phyloP scores from a whole-genome alignment of 2,113 vertebrate genomes.

The Vanacampus margaritifer region DNA sequence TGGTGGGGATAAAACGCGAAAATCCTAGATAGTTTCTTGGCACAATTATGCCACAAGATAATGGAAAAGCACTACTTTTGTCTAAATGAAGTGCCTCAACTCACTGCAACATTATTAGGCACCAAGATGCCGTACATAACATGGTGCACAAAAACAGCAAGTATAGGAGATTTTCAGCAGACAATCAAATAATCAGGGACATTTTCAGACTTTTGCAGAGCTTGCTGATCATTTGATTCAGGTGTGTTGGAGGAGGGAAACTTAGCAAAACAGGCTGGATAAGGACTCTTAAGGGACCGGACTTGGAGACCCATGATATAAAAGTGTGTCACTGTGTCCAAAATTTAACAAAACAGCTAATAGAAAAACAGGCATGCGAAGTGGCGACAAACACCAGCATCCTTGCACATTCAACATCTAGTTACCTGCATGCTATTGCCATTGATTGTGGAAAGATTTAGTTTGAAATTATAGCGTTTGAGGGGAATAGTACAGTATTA shows the following conservation, averaged over 20 bases:
- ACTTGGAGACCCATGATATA: too few species aligned
- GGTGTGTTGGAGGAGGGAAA: too few species aligned
- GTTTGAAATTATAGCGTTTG: neutral
- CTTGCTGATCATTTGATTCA: too few species aligned
- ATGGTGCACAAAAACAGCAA: neutral
- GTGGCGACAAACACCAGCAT: neutral
- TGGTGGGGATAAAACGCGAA: too few species aligned
- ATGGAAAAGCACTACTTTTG: neutral
- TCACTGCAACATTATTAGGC: neutral
- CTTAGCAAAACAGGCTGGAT: too few species aligned
- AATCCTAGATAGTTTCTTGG: too few species aligned
- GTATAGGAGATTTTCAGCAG: too few species aligned
- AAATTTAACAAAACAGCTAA: neutral
- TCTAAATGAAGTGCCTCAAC: neutral
- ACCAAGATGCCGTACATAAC: neutral
- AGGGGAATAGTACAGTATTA: neutral
- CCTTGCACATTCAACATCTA: neutral
- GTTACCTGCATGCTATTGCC: neutral
- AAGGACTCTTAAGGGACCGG: too few species aligned
- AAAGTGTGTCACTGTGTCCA: neutral
- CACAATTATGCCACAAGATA: too few species aligned
- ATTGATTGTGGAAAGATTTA: neutral
- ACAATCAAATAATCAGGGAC: neutral
- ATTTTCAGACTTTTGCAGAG: too few species aligned
- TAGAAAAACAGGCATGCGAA: neutral